phyloP scores from a whole-genome alignment of 2,797 vertebrate genomes.

The Dallia pectoralis region DNA sequence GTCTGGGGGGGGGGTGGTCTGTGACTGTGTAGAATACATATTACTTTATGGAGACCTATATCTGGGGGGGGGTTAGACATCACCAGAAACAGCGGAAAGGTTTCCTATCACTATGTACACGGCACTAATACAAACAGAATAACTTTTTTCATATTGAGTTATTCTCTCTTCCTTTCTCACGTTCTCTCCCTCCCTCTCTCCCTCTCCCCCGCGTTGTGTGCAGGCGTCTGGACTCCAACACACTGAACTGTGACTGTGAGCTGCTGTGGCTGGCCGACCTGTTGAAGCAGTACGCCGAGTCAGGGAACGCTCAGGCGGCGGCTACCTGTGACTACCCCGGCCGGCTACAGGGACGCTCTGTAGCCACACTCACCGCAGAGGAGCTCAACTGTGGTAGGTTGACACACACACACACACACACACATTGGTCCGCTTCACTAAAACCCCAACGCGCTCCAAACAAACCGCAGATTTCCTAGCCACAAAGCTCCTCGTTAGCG shows the following conservation, averaged over 20 bases:
- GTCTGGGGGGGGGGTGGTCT: no score
- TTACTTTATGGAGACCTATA: no score
- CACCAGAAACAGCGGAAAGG: background rate
- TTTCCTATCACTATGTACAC: background rate
- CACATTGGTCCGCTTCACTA: constrained; percentile 5
- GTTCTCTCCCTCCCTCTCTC: constrained; percentile 4
- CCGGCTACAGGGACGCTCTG: constrained; percentile 90
- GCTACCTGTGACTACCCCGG: constrained; percentile 93
- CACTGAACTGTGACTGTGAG: constrained; percentile 94
- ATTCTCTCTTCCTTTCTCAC: background rate
- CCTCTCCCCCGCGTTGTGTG: constrained; percentile 18
- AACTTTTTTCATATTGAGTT: background rate
- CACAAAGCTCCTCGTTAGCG: background rate
- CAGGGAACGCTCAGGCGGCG: constrained; percentile 92
- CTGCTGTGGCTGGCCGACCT: constrained; percentile 95
- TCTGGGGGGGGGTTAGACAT: no score
- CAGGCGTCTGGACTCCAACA: constrained; percentile 94
- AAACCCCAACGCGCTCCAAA: constrained; percentile 16
- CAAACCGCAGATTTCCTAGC: constrained; percentile 1
- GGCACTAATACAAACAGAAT: background rate
- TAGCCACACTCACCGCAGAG: constrained; percentile 90
- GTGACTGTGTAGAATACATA: background rate
- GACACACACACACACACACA: constrained; percentile 5
- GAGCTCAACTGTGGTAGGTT: constrained; percentile 94
- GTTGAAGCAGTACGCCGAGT: constrained; percentile 88